These are phyloP conservation scores for Stratiolaelaps scimitus DNA, from an alignment of 1,140 invertebrate genomes.

Conservation along the genomic window DNA sequence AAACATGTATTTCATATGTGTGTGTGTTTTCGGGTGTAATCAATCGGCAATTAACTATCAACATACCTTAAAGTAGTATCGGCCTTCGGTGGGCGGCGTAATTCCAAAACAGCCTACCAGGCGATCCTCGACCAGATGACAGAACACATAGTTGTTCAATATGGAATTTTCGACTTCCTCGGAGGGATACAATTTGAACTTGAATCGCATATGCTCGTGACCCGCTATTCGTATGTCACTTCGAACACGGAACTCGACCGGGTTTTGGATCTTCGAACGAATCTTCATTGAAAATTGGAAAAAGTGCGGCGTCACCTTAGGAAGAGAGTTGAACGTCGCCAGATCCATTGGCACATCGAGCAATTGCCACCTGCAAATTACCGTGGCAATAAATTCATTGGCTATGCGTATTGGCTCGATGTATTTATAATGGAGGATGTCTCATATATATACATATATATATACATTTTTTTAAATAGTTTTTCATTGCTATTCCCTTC, in stretches of 20 bases:
- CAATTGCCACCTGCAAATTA: constrained; percentile 45
- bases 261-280: constrained; percentile 36
- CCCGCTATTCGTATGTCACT: constrained; percentile 37
- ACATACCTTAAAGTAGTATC: constrained; percentile 39
- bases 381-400: too few species aligned
- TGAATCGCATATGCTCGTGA: constrained; percentile 37
- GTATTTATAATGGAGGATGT: too few species aligned
- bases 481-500: too few species aligned
- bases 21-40: too few species aligned
- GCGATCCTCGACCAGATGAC: constrained; percentile 40
- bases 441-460: too few species aligned
- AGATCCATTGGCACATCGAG: constrained; percentile 44
- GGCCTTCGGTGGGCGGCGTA: constrained; percentile 37
- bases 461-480: too few species aligned
- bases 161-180: constrained; percentile 38
- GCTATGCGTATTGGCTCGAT: too few species aligned
- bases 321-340: constrained; percentile 45
- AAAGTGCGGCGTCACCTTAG: constrained; percentile 41
- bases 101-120: constrained; percentile 38
- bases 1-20: too few species aligned
- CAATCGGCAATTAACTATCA: too few species aligned
- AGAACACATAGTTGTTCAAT: constrained; percentile 41
- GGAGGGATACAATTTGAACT: constrained; percentile 38
- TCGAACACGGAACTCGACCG: constrained; percentile 36
- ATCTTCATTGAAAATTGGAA: constrained; percentile 39